Base-by-base conservation (phyloP, 2,888 invertebrate genomes). In the Dyspetes luteomarginatus region DNA sequence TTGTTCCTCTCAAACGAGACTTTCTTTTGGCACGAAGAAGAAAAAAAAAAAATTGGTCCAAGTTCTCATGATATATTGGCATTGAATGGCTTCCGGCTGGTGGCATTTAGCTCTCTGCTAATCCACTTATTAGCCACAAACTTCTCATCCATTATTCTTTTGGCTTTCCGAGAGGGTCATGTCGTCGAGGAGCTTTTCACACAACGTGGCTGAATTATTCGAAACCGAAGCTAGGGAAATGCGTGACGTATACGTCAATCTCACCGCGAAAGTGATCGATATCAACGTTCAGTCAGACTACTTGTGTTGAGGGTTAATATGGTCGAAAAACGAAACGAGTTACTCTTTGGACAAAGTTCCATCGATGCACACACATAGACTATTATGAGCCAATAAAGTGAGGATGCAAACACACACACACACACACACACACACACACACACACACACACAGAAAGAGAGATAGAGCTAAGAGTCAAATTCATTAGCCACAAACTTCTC, bases 381-480 rank as follows among this genome's bases (percentile, higher is more conserved):
- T 7, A 12, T 7, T 12, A 12, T 12, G 9, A 12, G 12, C 36
- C 9, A 7, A 9, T 36, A 7, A 36, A 12, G 24, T 55, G 45
- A 24, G 58, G n/a, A 17, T 36, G 17, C 4, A 36, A 43, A 43
- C 30, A 64, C 60, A 36, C 62, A 72, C 50, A n/a, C n/a, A n/a
- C n/a, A n/a, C n/a, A n/a, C n/a, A n/a, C 24, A 65, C n/a, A 28
- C 24, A 28, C 24, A 12, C 41, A 60, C 30, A 45, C 36, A 12
- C 58, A 55, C 69, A 58, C 58, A 58, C 24, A 45, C 73, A 60
- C 52, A 19, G 65, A 58, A 62, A 48, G 69, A 67, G 17, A 74
- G 60, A 22, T 58, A 48, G 52, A 60, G 65, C 71, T 65, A 41
- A 43, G 82, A 82, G 83, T 82, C 65, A 83, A 84, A 85, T 85